Evolutionary conservation across 2,888 invertebrate species (phyloP).

Genomic region (Bedellia somnulentella): DNA sequence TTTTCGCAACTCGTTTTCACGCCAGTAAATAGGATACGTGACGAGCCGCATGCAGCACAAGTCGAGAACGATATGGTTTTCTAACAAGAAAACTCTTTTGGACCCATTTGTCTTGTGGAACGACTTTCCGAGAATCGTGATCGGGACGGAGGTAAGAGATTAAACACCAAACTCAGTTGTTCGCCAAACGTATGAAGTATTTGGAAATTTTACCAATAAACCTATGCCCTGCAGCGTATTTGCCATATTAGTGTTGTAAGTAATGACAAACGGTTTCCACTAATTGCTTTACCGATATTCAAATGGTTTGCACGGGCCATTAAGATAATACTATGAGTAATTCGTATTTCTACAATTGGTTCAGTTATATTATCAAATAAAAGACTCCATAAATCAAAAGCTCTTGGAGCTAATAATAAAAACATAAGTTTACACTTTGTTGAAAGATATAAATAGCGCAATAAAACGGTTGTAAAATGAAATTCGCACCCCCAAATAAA

Average conservation of each 20-base stretch:
- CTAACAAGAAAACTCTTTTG: neutral
- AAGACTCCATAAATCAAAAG: too few species aligned
- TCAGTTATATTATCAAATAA: too few species aligned
- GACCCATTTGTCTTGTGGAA: neutral
- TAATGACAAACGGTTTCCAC: constrained; percentile 27
- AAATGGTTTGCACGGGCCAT: constrained; percentile 29
- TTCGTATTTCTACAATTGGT: too few species aligned
- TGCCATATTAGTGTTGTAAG: constrained; percentile 16
- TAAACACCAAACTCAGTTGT: neutral
- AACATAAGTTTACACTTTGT: too few species aligned
- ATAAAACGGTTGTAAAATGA: constrained; percentile 30
- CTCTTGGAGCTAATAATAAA: too few species aligned
- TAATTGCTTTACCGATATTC: constrained; percentile 41
- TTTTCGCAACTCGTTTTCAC: constrained; percentile 19
- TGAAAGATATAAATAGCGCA: too few species aligned
- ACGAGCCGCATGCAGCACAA: constrained; percentile 21
- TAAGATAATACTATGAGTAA: constrained; percentile 38
- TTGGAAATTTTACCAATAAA: constrained; percentile 39
- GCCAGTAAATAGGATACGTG: constrained; percentile 18
- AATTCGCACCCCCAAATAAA: constrained; percentile 32
- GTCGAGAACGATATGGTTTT: constrained; percentile 6
- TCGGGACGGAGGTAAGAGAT: neutral
- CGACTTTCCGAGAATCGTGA: neutral
- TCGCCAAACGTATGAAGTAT: neutral
- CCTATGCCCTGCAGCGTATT: constrained; percentile 35